Evolutionary conservation across 1,140 invertebrate genomes (phyloP), one percentile per base, ranked within the genome.

Genomic region (Caenorhabditis tropicalis): DNA sequence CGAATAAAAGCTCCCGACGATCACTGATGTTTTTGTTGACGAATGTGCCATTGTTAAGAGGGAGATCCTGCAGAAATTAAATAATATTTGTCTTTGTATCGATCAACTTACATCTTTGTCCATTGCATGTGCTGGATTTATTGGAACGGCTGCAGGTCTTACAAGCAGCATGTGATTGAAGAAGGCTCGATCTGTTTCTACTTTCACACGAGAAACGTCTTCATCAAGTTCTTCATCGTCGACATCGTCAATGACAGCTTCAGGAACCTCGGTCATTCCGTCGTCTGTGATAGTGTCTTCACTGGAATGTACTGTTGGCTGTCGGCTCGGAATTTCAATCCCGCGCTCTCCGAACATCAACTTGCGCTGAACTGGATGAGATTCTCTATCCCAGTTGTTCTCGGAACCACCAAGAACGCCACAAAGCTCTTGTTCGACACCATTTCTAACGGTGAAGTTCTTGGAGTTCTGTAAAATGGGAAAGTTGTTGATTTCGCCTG

Each of bases 111-210:
- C 60, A 24, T 74, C 65, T 74, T 36, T n/a, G 1, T 74, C 65
- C 65, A 74, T 74, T 10, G 65, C 36, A 12, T 80, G 31, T 33
- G 83, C 83, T 51, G 83, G 70, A 48, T 56, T 79, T 15, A 84
- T 43, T 12, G 65, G 70, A 21, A 49, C 46, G 2, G 79, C 48
- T 10, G 39, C 33, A 5, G 83, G 83, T 31, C 65, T 36, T 10
- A 65, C 24, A 3, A 80, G 49, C 15, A 80, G 70, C 53, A 84
- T 65, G 27, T 84, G 83, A 27, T 84, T 84, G 74, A 84, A 84
- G 33, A 84, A 84, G 16, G 83, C 70, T 29, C 65, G 65, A 19
- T 84, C 83, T 10, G 83, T 65, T 27, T 84, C 83, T 1, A 84
- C 31, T 27, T 84, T 84, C 2, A 84, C 83, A 29, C 83, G 83